Percentiles rank a stretch among this genome's conserved stretches.
Conservation (phyloP, 2,888 invertebrate genomes). For the Notodonta ziczac region DNA sequence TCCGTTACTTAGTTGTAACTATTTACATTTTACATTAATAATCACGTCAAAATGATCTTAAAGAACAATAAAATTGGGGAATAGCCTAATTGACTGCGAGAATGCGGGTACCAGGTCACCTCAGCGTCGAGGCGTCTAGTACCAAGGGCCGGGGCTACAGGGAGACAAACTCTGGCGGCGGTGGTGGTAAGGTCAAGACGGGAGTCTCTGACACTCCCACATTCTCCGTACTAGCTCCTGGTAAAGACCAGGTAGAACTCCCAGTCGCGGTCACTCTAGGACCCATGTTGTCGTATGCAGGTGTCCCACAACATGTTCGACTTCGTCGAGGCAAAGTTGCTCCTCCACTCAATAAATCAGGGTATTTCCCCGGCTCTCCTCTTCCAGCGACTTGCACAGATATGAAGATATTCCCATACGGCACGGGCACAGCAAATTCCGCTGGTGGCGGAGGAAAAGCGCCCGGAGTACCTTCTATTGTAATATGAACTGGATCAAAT, state of each 20-base stretch:
- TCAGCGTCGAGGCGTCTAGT: constrained; percentile 74
- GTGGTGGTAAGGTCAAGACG: constrained; percentile 80
- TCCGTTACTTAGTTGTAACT: constrained; percentile 62
- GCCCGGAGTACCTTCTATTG: constrained; percentile 83
- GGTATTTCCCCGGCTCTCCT: constrained; percentile 85
- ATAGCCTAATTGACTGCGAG: constrained; percentile 80
- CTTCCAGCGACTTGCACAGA: constrained; percentile 90
- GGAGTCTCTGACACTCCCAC: constrained; percentile 71
- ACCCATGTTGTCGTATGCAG: constrained; percentile 96
- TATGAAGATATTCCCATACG: constrained; percentile 92
- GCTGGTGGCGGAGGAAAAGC: constrained; percentile 82
- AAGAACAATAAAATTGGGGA: constrained; percentile 70
- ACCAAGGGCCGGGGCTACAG: constrained; percentile 81
- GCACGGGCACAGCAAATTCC: constrained; percentile 81
- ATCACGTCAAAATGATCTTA: constrained; percentile 67
- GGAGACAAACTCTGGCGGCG: constrained; percentile 82
- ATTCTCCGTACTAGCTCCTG: constrained; percentile 81
- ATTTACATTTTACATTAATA: constrained; percentile 71
- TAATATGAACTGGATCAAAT: constrained; percentile 86
- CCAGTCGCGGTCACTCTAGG: constrained; percentile 95
- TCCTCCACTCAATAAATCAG: constrained; percentile 87
- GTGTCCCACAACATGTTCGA: constrained; percentile 79
- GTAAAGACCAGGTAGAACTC: constrained; percentile 92
- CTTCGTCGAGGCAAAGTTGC: constrained; percentile 80
- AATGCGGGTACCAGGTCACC: constrained; percentile 78